phyloP scores from a whole-genome alignment of 2,113 vertebrate genomes.

The Callaeas wilsoni region DNA sequence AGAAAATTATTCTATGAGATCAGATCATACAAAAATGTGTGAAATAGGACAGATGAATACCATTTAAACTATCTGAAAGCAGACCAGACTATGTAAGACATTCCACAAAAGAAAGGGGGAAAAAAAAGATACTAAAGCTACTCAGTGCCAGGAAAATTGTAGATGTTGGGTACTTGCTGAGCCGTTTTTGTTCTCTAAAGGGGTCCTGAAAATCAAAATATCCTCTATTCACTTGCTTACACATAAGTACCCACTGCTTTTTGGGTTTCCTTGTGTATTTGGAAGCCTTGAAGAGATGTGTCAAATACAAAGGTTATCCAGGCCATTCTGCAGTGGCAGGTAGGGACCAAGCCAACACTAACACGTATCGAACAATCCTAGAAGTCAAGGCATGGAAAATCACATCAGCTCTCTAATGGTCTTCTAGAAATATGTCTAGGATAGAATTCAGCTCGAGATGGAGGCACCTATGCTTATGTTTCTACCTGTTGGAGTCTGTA shows the following conservation, averaged over 20 bases:
- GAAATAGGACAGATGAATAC: background rate
- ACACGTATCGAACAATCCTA: rapidly evolving
- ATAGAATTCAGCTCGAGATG: background rate
- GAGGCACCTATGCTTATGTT: background rate
- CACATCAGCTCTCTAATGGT: background rate
- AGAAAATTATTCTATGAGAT: background rate
- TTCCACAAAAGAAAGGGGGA: background rate
- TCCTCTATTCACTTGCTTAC: background rate
- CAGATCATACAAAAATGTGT: background rate
- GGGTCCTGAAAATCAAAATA: background rate
- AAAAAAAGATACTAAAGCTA: background rate
- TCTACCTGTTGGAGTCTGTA: background rate
- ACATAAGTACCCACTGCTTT: background rate
- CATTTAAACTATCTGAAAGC: background rate
- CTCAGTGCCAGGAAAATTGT: background rate
- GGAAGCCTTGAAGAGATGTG: background rate
- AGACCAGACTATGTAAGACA: background rate
- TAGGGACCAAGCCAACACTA: background rate
- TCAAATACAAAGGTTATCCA: background rate
- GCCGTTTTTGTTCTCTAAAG: background rate
- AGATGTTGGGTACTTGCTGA: background rate
- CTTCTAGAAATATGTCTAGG: background rate
- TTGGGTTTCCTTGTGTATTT: background rate
- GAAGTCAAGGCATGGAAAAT: background rate
- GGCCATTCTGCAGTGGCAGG: background rate